phyloP scores from a whole-genome alignment of 2,797 vertebrate genomes.

The Sandelia bainsii region DNA sequence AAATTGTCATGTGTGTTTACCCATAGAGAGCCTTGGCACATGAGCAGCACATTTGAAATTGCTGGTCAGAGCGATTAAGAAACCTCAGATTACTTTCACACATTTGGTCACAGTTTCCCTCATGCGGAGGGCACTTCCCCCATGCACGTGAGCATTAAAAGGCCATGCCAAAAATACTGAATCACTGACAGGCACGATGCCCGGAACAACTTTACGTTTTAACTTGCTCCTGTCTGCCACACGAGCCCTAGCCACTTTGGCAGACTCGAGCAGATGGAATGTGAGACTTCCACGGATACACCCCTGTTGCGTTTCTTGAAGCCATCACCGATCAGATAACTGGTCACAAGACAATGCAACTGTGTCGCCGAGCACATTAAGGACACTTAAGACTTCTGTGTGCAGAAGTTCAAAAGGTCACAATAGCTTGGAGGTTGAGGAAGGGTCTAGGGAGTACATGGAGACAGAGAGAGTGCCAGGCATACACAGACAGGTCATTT shows the following conservation, averaged over 20 bases:
- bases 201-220: constrained; percentile 71
- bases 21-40: constrained; percentile 46
- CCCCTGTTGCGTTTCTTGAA: constrained; percentile 64
- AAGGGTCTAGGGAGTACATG: constrained; percentile 25
- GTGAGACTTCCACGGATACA: constrained; percentile 36
- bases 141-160: constrained; percentile 45
- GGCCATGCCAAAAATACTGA: constrained; percentile 67
- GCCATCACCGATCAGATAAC: constrained; percentile 74
- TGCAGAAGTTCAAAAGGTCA: constrained; percentile 50
- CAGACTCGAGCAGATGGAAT: constrained; percentile 70
- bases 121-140: constrained; percentile 48
- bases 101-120: constrained; percentile 65
- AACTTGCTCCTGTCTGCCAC: constrained; percentile 59
- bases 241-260: constrained; percentile 48
- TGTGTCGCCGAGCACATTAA: constrained; percentile 17
- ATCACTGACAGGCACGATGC: constrained; percentile 66
- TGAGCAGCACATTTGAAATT: constrained; percentile 44
- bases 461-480: constrained; percentile 64
- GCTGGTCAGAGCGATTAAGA: constrained; percentile 64
- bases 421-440: constrained; percentile 26
- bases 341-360: constrained; percentile 57
- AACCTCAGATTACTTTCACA: constrained; percentile 68
- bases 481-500: constrained; percentile 73
- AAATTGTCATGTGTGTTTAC: constrained; percentile 68
- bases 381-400: constrained; percentile 18